Evolutionary conservation across 2,113 vertebrate species (phyloP), one percentile per base, ranked within the genome.

Genomic region (Cisticola juncidis): DNA sequence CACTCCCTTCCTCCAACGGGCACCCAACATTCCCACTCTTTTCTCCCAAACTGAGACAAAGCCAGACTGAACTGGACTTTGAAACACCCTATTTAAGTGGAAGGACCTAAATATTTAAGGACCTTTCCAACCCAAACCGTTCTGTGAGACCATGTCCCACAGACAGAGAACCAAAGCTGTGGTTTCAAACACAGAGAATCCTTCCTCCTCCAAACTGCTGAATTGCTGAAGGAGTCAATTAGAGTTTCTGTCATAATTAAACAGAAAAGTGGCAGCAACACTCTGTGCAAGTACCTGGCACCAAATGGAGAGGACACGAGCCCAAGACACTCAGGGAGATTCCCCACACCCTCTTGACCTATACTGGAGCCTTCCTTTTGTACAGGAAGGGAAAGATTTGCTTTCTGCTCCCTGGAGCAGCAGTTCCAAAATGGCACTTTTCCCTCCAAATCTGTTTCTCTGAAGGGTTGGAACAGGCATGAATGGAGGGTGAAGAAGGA

Each of bases 191-290:
- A 1, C 50, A 54, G 35, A 40, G 36, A 65, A 65, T 47, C 38
- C 19, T 48, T n/a, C n/a, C 40, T 12, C 5, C n/a, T 87, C 64
- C 25, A 90, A 90, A 81, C 77, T 72, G 28, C 80, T 71, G 31
- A 70, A 86, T 6, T 5, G 2, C 71, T n/a, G 5, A 95, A 87
- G n/a, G 31, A 96, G 24, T 73, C 85, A 93, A 80, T 86, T 81
- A 94, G 62, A 82, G 40, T 88, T 50, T 77, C 66, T 79, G 31
- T 68, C 94, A 81, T 91, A 88, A 97, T 92, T 42, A 94, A 90
- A 79, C 17, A 90, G 42, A 23, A 92, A 92, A 92, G 64, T 61
- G 22, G 19, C 22, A 90, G 50, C 26, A 94, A 71, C 38, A 70
- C 9, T 74, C 21, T 50, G 23, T 60, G 36, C 22, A 56, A 83